Evolutionary conservation across 2,797 vertebrate genomes (phyloP).

Genomic region (Taenioides sp.): DNA sequence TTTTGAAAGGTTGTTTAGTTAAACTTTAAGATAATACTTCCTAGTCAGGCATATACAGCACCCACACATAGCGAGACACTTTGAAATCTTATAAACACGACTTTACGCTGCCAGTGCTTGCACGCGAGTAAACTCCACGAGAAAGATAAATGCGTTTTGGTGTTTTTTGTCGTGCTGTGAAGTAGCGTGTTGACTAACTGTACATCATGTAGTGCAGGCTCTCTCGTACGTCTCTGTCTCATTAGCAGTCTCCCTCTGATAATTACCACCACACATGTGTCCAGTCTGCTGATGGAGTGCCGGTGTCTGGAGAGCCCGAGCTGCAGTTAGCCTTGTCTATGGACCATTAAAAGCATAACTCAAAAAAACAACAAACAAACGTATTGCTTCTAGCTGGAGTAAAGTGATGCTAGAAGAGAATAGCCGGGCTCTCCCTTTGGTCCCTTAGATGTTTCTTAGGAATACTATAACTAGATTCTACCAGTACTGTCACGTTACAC

Average conservation of each 20-base stretch:
- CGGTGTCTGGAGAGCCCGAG: background rate
- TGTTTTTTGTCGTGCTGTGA: background rate
- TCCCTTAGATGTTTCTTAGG: too few species aligned
- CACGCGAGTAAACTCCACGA: background rate
- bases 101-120: too few species aligned
- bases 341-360: background rate
- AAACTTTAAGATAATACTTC: too few species aligned
- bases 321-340: background rate
- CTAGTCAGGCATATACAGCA: too few species aligned
- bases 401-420: too few species aligned
- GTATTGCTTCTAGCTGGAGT: too few species aligned
- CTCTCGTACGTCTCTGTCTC: conserved; percentile 35
- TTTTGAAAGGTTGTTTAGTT: too few species aligned
- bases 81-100: background rate
- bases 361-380: too few species aligned
- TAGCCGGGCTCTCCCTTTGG: too few species aligned
- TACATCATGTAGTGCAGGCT: conserved; percentile 11
- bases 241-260: conserved; percentile 41
- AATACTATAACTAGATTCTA: too few species aligned
- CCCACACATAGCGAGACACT: background rate
- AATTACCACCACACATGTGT: conserved; percentile 39
- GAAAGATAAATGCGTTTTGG: background rate
- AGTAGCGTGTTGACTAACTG: conserved; percentile 25
- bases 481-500: too few species aligned
- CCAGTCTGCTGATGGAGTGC: conserved; percentile 13